Evolutionary conservation across 2,113 vertebrate species (phyloP).

Genomic region (Carassius auratus): DNA sequence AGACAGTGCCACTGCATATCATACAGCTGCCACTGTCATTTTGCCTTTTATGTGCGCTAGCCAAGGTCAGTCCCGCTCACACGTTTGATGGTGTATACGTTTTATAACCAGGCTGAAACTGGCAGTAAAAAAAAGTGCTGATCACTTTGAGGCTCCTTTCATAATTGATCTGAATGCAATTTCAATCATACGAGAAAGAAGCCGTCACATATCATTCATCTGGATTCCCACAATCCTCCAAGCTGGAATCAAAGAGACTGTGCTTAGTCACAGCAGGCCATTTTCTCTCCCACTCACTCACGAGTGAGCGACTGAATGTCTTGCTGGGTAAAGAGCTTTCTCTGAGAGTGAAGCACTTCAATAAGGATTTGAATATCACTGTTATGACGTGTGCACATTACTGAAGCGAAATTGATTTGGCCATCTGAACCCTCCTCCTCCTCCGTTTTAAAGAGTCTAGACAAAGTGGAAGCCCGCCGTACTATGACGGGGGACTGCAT

Average conservation of each 20-base stretch:
- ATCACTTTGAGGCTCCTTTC: not conserved
- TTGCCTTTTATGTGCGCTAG: conserved; percentile 24
- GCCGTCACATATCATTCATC: not conserved
- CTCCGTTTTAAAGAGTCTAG: conserved; percentile 2
- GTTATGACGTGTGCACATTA: conserved; percentile 7
- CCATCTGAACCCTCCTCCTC: not conserved
- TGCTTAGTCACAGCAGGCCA: not conserved
- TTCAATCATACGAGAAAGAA: not conserved
- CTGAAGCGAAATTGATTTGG: conserved; percentile 6
- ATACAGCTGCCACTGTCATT: conserved; percentile 38
- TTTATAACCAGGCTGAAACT: not conserved
- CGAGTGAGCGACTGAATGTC: no score
- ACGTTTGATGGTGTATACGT: not conserved
- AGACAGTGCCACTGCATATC: conserved; percentile 38
- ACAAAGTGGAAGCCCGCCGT: not conserved
- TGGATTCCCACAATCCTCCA: not conserved
- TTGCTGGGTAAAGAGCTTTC: not conserved
- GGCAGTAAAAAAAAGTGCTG: not conserved
- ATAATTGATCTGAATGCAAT: conserved; percentile 25
- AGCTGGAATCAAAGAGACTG: conserved; percentile 1
- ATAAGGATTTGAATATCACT: conserved; percentile 14
- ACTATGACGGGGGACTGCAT: not conserved
- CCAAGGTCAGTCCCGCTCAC: conserved; percentile 43
- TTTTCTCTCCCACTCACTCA: not conserved
- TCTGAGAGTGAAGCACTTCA: not conserved